Conservation (phyloP, 1,140 invertebrate genomes). For the Ceratina australensis region DNA sequence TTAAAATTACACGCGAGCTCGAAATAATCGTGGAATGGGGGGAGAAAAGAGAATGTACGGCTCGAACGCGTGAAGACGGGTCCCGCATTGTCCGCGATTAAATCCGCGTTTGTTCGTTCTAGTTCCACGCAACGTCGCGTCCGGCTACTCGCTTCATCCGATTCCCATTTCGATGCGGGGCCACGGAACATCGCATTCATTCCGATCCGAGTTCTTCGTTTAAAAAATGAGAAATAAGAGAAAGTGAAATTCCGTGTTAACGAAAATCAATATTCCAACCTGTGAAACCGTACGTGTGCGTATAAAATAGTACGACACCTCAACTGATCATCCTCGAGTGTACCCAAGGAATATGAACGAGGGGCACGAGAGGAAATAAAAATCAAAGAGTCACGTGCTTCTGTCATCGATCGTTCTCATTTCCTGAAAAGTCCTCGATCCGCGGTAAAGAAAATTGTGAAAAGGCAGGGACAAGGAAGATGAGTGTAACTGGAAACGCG, state of each 20-base stretch:
- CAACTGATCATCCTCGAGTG: too few relatives aligned
- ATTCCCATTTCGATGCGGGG: constrained; percentile 7
- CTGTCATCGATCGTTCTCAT: too few relatives aligned
- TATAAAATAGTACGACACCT: too few relatives aligned
- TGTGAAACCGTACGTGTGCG: too few relatives aligned
- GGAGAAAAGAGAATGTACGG: background rate
- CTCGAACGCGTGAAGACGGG: background rate
- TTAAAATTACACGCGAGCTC: constrained; percentile 10
- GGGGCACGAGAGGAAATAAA: too few relatives aligned
- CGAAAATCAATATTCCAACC: too few relatives aligned
- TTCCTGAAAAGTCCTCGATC: too few relatives aligned
- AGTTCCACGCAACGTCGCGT: constrained; percentile 15
- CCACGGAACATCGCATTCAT: background rate
- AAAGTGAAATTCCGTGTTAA: too few relatives aligned
- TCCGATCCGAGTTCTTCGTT: background rate
- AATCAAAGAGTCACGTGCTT: too few relatives aligned
- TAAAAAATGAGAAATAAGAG: background rate
- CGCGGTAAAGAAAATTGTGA: background rate
- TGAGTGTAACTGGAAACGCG: background rate
- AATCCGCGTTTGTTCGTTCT: constrained; percentile 5
- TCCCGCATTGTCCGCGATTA: constrained; percentile 9
- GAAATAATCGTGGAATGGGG: background rate
- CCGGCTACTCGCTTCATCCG: background rate
- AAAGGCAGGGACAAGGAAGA: background rate
- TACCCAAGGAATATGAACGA: too few relatives aligned